A percentile compares a stretch with the other conserved stretches of the same genome.
These are phyloP conservation scores for Pycnomerus fuliginosus DNA, from an alignment of 2,888 invertebrate species.

Conservation along the genomic window DNA sequence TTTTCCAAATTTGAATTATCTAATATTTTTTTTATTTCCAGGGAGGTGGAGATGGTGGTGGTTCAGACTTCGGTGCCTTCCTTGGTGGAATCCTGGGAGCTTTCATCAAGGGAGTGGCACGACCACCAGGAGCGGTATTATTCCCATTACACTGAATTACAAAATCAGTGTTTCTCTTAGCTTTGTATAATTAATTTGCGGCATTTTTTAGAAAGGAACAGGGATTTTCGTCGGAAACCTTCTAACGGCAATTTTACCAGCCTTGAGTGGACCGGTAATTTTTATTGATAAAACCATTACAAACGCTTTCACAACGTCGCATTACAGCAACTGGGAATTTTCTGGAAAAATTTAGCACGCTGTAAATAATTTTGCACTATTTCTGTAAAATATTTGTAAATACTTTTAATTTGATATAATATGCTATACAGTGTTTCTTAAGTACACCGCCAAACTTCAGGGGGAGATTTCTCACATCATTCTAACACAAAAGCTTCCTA, in stretches of 20 bases:
- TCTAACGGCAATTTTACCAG: constrained; percentile 46
- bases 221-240: constrained; percentile 49
- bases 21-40: no score
- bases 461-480: no score
- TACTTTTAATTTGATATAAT: no score
- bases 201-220: constrained; percentile 49
- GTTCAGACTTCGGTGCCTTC: constrained; percentile 53
- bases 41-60: constrained; percentile 49
- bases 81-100: constrained; percentile 50
- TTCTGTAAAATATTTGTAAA: no score
- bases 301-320: no score
- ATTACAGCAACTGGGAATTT: not conserved
- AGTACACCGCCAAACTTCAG: no score
- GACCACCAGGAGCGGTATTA: constrained; percentile 49
- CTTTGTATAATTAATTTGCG: constrained; percentile 8
- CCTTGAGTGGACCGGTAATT: constrained; percentile 51
- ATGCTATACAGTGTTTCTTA: no score
- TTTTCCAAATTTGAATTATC: not conserved
- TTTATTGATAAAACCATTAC: constrained; percentile 14
- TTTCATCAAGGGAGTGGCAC: constrained; percentile 48
- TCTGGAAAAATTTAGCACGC: no score
- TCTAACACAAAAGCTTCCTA: no score
- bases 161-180: constrained; percentile 5
- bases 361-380: no score
- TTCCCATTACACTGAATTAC: constrained; percentile 8